Conservation (phyloP, 2,797 vertebrate species). For the Lepidocolaptes lacrymiger region DNA sequence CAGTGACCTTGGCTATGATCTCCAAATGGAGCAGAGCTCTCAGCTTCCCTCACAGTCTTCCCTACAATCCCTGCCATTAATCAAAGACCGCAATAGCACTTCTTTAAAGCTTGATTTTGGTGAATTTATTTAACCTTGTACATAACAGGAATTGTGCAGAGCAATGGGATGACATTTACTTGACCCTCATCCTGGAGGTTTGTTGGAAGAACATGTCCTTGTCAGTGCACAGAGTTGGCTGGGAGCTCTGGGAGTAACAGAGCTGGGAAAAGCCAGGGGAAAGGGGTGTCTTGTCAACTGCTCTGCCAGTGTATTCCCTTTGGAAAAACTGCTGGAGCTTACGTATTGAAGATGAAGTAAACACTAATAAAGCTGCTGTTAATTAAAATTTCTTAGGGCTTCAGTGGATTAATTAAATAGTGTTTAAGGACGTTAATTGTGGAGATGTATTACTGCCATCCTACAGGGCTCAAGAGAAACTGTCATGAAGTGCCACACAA, state of each 20-base stretch:
- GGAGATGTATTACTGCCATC: neutral
- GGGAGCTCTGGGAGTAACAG: neutral
- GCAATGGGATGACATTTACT: neutral
- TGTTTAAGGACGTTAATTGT: constrained; percentile 19
- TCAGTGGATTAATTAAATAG: constrained; percentile 18
- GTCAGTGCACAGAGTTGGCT: neutral
- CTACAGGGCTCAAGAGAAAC: neutral
- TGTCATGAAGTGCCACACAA: neutral
- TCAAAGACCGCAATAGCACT: neutral
- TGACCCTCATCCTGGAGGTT: neutral
- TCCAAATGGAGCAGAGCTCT: neutral
- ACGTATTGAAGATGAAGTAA: neutral
- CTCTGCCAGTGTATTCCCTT: neutral
- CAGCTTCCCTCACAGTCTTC: neutral
- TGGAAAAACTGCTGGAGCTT: neutral
- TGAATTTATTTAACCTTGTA: constrained; percentile 42
- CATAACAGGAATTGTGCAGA: neutral
- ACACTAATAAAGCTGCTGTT: constrained; percentile 23
- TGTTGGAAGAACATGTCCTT: neutral
- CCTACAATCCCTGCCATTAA: neutral
- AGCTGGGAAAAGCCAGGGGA: neutral
- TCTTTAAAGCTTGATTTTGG: neutral
- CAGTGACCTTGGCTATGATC: neutral
- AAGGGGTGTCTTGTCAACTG: neutral
- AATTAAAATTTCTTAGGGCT: constrained; percentile 29